These are phyloP conservation scores for Ailuropoda melanoleuca DNA, from an alignment of 2,113 vertebrate species.

Conservation along the genomic window DNA sequence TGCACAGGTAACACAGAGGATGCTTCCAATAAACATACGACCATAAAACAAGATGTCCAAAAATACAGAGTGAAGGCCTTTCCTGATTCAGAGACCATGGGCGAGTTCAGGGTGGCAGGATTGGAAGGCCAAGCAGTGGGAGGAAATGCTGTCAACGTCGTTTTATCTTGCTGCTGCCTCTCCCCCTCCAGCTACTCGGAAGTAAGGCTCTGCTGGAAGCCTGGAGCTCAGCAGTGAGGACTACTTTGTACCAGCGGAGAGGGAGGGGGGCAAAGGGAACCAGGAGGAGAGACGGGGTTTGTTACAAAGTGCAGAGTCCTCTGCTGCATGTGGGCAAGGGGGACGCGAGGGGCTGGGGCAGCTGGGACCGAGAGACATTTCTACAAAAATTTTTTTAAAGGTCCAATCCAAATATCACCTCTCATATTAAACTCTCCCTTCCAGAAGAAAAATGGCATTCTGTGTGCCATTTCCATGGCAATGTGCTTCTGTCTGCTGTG, in stretches of 20 bases:
- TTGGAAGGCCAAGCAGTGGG: accelerated
- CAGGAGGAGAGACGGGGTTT: accelerated
- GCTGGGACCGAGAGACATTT: neutral
- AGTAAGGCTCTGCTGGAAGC: neutral
- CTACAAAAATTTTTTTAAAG: neutral
- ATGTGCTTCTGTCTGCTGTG: neutral
- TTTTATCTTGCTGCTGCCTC: accelerated
- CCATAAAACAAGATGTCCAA: neutral
- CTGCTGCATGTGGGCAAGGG: neutral
- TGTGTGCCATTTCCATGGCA: neutral
- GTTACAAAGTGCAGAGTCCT: neutral
- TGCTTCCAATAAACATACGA: neutral
- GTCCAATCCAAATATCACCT: neutral
- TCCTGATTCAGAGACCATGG: neutral
- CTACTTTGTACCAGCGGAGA: too few species aligned
- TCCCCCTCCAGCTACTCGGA: neutral
- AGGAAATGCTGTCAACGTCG: accelerated
- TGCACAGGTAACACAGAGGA: neutral
- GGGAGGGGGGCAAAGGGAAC: neutral
- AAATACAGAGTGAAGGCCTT: neutral
- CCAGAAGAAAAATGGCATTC: neutral
- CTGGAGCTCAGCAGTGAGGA: neutral
- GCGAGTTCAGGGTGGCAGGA: too few species aligned
- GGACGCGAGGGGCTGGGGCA: accelerated
- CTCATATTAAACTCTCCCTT: neutral